Conservation (phyloP, 92 coral and sea anemone species). For the Epizoanthus ramosus region DNA sequence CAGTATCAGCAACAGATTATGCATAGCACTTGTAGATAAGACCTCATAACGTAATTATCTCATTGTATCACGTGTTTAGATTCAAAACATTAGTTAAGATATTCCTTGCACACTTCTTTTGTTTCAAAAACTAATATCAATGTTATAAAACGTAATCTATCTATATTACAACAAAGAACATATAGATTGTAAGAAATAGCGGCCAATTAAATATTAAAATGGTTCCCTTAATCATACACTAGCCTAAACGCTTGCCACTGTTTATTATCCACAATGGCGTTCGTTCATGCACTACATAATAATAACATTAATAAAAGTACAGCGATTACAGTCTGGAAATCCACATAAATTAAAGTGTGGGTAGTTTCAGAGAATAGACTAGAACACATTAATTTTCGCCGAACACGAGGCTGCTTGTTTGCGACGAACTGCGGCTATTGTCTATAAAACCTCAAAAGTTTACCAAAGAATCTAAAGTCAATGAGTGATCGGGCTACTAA, state of each 20-base stretch:
- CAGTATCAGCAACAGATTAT: not conserved
- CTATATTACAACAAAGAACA: not conserved
- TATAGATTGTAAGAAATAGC: not conserved
- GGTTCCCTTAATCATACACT: no score
- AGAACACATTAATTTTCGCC: not conserved
- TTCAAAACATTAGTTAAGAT: constrained; percentile 4
- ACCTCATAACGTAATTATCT: no score
- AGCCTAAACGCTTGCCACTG: no score
- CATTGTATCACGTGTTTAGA: not conserved
- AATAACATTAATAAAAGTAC: no score
- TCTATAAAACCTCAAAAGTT: not conserved
- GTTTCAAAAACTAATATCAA: not conserved
- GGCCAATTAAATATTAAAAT: not conserved
- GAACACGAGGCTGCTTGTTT: not conserved
- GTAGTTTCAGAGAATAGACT: not conserved
- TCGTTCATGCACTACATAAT: no score
- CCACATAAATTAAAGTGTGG: not conserved
- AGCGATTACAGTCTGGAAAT: no score
- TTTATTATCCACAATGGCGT: no score
- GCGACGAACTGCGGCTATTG: not conserved
- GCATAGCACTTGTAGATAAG: no score
- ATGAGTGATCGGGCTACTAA: not conserved
- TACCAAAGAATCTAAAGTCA: constrained; percentile 6
- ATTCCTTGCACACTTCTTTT: not conserved
- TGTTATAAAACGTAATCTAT: not conserved